Evolutionary conservation across 2,113 vertebrate genomes (phyloP).

Genomic region (Muscicapa adusta): DNA sequence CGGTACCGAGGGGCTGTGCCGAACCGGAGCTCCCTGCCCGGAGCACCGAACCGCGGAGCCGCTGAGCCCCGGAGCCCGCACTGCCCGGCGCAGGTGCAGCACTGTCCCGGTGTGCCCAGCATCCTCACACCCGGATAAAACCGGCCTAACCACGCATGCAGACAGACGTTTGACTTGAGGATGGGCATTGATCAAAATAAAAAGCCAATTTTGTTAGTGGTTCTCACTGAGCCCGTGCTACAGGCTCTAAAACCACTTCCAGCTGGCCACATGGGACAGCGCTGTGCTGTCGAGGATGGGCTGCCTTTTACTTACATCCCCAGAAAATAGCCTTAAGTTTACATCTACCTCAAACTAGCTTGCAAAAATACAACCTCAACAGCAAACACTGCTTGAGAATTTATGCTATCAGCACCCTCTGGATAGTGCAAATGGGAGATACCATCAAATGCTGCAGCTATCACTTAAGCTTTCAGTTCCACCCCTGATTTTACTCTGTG

Average conservation of each 20-base stretch:
- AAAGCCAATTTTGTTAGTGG: neutral
- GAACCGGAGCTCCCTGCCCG: accelerated
- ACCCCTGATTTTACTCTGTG: neutral
- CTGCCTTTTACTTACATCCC: neutral
- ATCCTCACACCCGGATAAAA: neutral
- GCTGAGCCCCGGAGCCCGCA: accelerated
- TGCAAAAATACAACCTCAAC: neutral
- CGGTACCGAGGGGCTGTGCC: neutral
- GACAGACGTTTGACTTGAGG: neutral
- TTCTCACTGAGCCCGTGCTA: neutral
- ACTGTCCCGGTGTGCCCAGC: neutral
- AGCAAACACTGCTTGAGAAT: neutral
- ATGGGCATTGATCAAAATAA: accelerated
- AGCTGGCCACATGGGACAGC: accelerated
- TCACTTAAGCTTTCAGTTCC: neutral
- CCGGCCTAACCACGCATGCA: accelerated
- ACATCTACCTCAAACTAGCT: neutral
- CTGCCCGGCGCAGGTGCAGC: neutral
- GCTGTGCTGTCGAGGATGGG: neutral
- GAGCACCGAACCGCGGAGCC: accelerated
- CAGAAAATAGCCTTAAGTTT: neutral
- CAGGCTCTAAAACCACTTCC: neutral
- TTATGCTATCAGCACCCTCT: neutral
- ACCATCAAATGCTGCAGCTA: neutral
- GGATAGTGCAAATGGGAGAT: neutral